These are phyloP conservation scores for Eriosoma lanigerum DNA, from an alignment of 1,140 invertebrate species.

Conservation along the genomic window DNA sequence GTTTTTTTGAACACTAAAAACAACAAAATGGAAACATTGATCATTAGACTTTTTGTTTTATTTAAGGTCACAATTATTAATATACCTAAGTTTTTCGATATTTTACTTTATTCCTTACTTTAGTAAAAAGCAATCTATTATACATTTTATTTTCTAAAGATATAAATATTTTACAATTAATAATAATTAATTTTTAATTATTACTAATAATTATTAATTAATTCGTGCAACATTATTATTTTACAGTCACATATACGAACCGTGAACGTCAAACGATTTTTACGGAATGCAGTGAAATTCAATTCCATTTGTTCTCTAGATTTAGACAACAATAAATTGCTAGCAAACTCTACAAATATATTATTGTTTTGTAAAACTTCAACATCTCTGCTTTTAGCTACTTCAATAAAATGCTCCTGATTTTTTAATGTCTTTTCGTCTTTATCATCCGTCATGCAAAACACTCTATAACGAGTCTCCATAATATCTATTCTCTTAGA, in stretches of 20 bases:
- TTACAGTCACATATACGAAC: constrained; percentile 82
- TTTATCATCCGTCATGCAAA: constrained; percentile 97
- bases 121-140: too few relatives aligned
- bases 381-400: constrained; percentile 87
- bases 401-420: constrained; percentile 91
- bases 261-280: constrained; percentile 89
- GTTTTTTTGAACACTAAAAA: too few relatives aligned
- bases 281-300: constrained; percentile 87
- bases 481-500: constrained; percentile 83
- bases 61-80: too few relatives aligned
- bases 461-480: constrained; percentile 87
- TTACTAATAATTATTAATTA: too few relatives aligned
- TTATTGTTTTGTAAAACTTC: constrained; percentile 71
- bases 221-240: constrained; percentile 82
- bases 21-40: too few relatives aligned
- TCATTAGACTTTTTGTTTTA: too few relatives aligned
- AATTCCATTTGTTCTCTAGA: constrained; percentile 87
- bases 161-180: too few relatives aligned
- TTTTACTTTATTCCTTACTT: too few relatives aligned
- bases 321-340: constrained; percentile 93
- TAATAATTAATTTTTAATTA: too few relatives aligned
- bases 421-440: constrained; percentile 93
- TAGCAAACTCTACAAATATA: constrained; percentile 91
- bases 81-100: too few relatives aligned
- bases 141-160: too few relatives aligned